Base-by-base conservation (phyloP, 2,888 invertebrate genomes). In the Nineta flava region DNA sequence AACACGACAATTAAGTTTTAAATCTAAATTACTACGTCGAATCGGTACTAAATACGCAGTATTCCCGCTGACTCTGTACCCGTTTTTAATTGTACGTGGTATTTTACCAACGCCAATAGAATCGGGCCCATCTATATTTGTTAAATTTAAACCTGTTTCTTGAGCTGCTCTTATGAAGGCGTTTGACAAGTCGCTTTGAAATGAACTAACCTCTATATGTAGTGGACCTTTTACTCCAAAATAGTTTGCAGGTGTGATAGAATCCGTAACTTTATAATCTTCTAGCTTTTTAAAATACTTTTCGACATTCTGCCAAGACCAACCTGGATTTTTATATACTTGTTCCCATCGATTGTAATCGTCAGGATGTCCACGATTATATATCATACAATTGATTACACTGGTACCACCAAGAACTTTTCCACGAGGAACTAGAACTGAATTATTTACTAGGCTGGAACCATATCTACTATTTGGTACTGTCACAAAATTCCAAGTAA, bases 401-500 rank as follows among this genome's bases (percentile, higher is more conserved):
- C 86, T 85, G 1, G 85, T 85, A 1, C 93, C 93, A 2, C 94
- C 94, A 0, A 94, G 73, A 1, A 92, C 87, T 65, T 88, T 90
- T 17, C 88, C 88, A 46, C 94, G 71, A 0, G 90, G 88, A 88
- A 88, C 90, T 64, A 86, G 88, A 67, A 90, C 88, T 50, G 83
- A 74, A 46, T 79, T 81, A 53, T 81, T 81, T 58, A 83, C 82
- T 79, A 90, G 86, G 12, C 84, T 88, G 52, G 87, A 67, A 57
- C 90, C 90, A 1, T 88, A 85, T 59, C 77, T 79, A 53, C 77
- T 77, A 2, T 83, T 86, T 0, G 87, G 84, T 61, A 90, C 87
- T 0, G 87, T 88, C 69, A 87, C 90, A 68, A 90, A 92, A 57
- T 83, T 81, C 90, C 90, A 92, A 67, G 92, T 91, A 52, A 91